phyloP scores from a whole-genome alignment of 2,797 vertebrate species.

The Megaceryle alcyon region DNA sequence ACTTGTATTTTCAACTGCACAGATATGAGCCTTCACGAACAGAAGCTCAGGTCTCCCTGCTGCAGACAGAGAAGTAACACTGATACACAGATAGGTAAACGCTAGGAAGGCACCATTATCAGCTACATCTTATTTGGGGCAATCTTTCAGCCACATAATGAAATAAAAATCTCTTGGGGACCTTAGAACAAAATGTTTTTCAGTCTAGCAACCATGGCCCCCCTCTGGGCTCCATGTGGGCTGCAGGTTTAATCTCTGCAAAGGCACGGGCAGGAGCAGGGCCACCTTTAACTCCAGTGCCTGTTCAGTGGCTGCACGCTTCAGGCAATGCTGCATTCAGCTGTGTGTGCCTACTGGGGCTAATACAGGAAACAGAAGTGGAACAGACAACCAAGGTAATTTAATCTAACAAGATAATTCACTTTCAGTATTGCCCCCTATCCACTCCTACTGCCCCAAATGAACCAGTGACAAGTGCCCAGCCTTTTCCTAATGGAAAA shows the following conservation, averaged over 20 bases:
- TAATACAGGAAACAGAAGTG: background rate
- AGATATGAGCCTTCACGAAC: rapidly evolving
- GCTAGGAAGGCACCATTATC: background rate
- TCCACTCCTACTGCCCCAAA: background rate
- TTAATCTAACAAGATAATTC: background rate
- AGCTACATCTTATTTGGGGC: background rate
- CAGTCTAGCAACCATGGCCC: background rate
- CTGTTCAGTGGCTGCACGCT: background rate
- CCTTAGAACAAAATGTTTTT: background rate
- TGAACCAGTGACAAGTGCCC: background rate
- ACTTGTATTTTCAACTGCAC: background rate
- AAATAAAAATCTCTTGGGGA: conserved; percentile 3
- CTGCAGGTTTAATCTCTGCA: background rate
- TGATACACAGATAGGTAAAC: background rate
- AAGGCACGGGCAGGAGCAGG: rapidly evolving
- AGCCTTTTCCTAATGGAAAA: background rate
- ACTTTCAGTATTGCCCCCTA: background rate
- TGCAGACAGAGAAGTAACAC: background rate
- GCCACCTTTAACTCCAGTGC: background rate
- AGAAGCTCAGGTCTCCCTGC: background rate
- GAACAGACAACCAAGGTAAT: background rate
- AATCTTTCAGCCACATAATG: conserved; percentile 20
- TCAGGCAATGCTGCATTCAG: background rate
- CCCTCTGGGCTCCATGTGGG: background rate
- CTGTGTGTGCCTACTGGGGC: background rate